Evolutionary conservation across 2,113 vertebrate species (phyloP).

Genomic region (Rhinolophus ferrumequinum): DNA sequence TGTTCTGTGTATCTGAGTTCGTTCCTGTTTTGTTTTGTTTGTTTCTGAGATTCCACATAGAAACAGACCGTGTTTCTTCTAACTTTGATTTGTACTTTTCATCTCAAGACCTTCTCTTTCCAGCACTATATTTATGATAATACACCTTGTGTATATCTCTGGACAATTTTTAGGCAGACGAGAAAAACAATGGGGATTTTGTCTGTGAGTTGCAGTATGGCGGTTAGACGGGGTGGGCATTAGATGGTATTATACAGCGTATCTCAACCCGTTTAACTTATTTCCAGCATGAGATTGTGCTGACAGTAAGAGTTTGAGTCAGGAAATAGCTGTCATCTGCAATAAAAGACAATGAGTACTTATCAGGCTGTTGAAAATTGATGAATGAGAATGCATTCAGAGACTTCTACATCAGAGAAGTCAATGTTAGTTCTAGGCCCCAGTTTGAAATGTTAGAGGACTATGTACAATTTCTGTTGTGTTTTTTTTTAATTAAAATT

Average conservation of each 20-base stretch:
- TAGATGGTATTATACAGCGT: conserved; percentile 9
- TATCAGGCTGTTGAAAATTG: conserved; percentile 23
- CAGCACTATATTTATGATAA: neutral
- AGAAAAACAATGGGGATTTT: neutral
- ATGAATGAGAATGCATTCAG: conserved; percentile 41
- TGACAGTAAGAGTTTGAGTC: conserved; percentile 30
- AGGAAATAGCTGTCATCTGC: conserved; percentile 51
- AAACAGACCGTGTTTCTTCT: neutral
- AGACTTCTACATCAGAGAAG: neutral
- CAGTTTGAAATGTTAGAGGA: conserved; percentile 27
- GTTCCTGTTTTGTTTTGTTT: neutral
- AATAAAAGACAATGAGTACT: conserved; percentile 24
- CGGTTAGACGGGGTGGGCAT: neutral
- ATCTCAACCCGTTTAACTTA: conserved; percentile 30
- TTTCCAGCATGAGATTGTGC: conserved; percentile 54
- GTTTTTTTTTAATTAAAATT: too few relatives aligned
- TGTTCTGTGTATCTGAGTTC: neutral
- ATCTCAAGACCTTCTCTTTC: neutral
- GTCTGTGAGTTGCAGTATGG: neutral
- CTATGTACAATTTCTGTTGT: neutral
- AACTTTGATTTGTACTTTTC: neutral
- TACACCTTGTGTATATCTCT: neutral
- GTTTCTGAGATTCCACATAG: neutral
- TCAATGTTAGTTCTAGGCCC: neutral
- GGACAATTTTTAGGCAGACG: neutral